phyloP scores from a whole-genome alignment of 2,888 invertebrate genomes.

The Catocala sponsa region DNA sequence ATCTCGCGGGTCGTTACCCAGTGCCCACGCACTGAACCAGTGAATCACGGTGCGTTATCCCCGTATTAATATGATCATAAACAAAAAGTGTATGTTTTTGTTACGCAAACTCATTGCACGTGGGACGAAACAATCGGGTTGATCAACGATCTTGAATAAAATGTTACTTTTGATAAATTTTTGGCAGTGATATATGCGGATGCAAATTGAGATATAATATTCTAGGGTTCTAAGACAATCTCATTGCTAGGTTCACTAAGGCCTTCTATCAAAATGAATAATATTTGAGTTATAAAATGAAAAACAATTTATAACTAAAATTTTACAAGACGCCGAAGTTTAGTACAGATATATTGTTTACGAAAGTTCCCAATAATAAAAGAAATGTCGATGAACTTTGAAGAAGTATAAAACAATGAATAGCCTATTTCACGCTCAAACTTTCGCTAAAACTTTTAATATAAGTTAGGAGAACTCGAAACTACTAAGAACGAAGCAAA shows the following conservation, averaged over 20 bases:
- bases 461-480: neutral
- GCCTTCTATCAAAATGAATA: no score
- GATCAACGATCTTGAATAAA: slow-evolving; percentile 44
- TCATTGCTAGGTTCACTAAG: no score
- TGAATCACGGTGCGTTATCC: slow-evolving; percentile 66
- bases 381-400: no score
- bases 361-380: no score
- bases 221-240: no score
- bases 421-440: no score
- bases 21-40: slow-evolving; percentile 53
- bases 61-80: slow-evolving; percentile 53
- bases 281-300: no score
- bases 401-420: no score
- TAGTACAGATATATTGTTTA: no score
- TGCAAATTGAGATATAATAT: neutral
- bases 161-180: slow-evolving; percentile 13
- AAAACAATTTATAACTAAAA: no score
- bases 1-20: slow-evolving; percentile 53
- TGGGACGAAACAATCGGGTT: slow-evolving; percentile 51
- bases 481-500: neutral
- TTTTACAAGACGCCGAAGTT: no score
- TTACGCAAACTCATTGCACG: slow-evolving; percentile 39
- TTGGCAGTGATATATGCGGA: neutral
- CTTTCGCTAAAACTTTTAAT: slow-evolving; percentile 1
- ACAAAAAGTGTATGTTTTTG: slow-evolving; percentile 54